These are phyloP conservation scores for Chondrosia reniformis DNA, from an alignment of 37 sponge, comb jelly and placozoan genomes.

Conservation along the genomic window DNA sequence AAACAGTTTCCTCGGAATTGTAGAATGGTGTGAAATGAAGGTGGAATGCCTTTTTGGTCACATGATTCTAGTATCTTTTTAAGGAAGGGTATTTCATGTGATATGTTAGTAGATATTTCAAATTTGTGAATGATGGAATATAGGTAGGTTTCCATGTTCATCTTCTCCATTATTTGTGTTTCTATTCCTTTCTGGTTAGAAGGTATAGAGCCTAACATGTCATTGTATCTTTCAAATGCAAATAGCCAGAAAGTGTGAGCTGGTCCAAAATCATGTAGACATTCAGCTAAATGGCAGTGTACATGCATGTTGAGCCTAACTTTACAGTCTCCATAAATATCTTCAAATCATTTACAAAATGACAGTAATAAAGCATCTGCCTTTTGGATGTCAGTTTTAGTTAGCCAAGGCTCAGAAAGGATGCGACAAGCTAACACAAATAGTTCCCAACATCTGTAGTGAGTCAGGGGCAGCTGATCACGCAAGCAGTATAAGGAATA, in stretches of 20 bases:
- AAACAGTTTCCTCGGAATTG: no score
- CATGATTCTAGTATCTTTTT: no score
- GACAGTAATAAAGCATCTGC: not conserved
- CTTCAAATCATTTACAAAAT: not conserved
- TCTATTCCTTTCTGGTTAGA: not conserved
- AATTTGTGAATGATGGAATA: no score
- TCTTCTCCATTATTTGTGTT: not conserved
- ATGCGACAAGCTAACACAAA: conserved; percentile 27
- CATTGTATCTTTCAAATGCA: not conserved
- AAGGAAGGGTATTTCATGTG: no score
- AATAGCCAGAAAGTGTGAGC: not conserved
- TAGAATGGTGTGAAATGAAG: no score
- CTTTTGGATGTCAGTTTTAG: not conserved
- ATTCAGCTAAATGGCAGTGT: not conserved
- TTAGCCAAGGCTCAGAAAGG: not conserved
- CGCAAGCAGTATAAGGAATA: conserved; percentile 27
- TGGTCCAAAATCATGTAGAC: not conserved
- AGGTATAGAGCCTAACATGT: not conserved
- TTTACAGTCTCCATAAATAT: not conserved
- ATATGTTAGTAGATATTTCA: no score
- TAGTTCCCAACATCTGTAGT: conserved; percentile 30
- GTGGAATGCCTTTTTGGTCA: no score
- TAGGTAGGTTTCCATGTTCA: not conserved
- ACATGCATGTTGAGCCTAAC: not conserved
- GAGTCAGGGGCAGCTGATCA: not conserved